Evolutionary conservation across 2,113 vertebrate genomes (phyloP).

Genomic region (Prolemur simus): DNA sequence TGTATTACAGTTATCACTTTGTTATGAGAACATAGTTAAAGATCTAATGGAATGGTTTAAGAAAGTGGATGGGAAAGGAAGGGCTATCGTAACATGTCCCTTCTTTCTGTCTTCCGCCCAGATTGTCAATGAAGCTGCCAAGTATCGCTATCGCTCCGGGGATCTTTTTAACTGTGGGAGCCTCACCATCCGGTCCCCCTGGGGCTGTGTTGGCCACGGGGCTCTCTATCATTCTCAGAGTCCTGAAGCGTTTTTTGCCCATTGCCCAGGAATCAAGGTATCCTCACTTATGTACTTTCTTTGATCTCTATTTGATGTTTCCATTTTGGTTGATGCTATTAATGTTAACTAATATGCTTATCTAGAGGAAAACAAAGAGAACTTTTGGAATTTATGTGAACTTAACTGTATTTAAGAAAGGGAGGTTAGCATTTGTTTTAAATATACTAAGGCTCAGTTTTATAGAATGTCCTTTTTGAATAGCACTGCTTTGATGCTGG

Average conservation of each 20-base stretch:
- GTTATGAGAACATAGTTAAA: not conserved
- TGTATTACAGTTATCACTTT: not conserved
- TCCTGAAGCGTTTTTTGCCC: constrained; percentile 98
- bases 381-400: constrained; percentile 2
- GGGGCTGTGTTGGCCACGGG: constrained; percentile 98
- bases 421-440: not conserved
- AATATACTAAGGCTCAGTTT: not conserved
- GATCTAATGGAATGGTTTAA: not conserved
- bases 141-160: constrained; percentile 97
- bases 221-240: constrained; percentile 98
- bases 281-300: constrained; percentile 1
- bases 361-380: not conserved
- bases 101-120: constrained; percentile 75
- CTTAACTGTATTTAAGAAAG: not conserved
- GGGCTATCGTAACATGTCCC: not conserved
- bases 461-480: not conserved
- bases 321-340: not conserved
- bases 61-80: not conserved
- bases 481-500: not conserved
- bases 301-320: constrained; percentile 42
- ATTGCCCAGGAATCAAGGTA: constrained; percentile 97
- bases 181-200: constrained; percentile 96
- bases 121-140: constrained; percentile 99
- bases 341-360: not conserved
- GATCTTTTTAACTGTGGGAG: constrained; percentile 96